Conservation (phyloP, 2,888 invertebrate species). For the Netelia melanura region DNA sequence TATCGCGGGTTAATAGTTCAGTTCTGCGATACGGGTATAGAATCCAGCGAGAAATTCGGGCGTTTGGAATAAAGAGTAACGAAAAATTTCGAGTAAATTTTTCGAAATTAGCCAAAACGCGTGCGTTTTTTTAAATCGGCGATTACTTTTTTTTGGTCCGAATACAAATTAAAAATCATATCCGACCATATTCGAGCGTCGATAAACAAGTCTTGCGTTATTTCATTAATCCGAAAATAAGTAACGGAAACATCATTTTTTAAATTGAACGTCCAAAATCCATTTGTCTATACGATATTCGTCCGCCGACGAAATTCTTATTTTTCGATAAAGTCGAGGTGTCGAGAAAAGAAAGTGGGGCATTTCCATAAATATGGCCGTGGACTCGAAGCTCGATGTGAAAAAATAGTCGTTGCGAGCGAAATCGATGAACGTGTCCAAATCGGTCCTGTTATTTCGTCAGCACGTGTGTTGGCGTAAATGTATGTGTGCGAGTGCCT, state of each 20-base stretch:
- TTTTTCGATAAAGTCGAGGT: background rate
- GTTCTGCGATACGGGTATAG: background rate
- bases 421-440: constrained; percentile 47
- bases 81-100: background rate
- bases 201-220: too few relatives aligned
- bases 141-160: too few relatives aligned
- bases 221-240: too few relatives aligned
- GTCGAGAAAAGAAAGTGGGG: background rate
- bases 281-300: background rate
- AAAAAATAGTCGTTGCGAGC: constrained; percentile 15
- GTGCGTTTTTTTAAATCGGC: too few relatives aligned
- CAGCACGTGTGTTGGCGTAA: constrained; percentile 58
- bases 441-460: constrained; percentile 60
- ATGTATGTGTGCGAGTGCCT: constrained; percentile 54
- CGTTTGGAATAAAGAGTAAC: background rate
- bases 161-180: too few relatives aligned
- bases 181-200: too few relatives aligned
- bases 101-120: background rate
- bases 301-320: background rate
- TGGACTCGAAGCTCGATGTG: background rate
- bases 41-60: background rate
- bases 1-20: background rate
- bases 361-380: background rate
- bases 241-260: too few relatives aligned
- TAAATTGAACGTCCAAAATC: too few relatives aligned